These are phyloP conservation scores for Pterocles gutturalis DNA, from an alignment of 2,113 vertebrate genomes.

Conservation along the genomic window DNA sequence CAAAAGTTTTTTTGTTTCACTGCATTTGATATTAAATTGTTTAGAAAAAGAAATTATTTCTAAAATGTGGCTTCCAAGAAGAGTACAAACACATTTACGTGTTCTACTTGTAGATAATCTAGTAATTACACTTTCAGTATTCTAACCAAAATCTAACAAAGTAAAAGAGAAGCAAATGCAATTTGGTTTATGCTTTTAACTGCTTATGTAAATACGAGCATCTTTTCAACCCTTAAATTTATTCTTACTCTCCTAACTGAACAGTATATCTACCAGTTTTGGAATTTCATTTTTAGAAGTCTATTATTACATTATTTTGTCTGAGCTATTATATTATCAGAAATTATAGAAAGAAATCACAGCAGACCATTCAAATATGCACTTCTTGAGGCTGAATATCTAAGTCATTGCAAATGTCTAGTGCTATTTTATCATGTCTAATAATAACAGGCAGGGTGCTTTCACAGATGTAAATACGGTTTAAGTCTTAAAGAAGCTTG, in stretches of 20 bases:
- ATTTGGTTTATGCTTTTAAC: background rate
- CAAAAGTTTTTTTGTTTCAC: conserved; percentile 45
- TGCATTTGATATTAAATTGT: background rate
- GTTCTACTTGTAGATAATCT: background rate
- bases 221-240: background rate
- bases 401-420: conserved; percentile 28
- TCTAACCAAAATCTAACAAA: background rate
- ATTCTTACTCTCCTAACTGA: background rate
- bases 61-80: background rate
- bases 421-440: conserved; percentile 16
- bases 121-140: background rate
- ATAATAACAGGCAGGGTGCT: conserved; percentile 52
- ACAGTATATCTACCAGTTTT: background rate
- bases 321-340: background rate
- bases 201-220: background rate
- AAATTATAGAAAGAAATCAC: conserved; percentile 35
- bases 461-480: conserved; percentile 23
- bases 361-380: background rate
- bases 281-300: background rate
- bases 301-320: background rate
- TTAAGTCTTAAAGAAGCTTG: background rate
- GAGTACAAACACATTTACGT: background rate
- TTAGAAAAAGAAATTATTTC: background rate
- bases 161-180: background rate
- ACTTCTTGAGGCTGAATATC: background rate